Evolutionary conservation across 2,888 invertebrate genomes (phyloP).

Genomic region (Erebia aethiops): DNA sequence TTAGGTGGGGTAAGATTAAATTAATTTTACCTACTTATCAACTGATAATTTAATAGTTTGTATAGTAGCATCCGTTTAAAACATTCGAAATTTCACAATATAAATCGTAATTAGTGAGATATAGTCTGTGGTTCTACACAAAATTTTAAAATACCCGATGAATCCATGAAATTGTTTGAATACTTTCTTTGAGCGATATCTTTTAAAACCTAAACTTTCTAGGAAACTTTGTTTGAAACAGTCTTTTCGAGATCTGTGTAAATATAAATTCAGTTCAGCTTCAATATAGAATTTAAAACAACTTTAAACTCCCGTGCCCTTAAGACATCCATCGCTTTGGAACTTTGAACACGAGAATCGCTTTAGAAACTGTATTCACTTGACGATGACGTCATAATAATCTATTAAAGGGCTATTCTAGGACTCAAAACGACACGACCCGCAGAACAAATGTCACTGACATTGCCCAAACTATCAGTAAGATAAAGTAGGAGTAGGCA

Average conservation of each 20-base stretch:
- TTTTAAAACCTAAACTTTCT: constrained; percentile 1
- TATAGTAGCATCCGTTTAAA: no score
- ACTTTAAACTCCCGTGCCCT: constrained; percentile 13
- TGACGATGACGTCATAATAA: no score
- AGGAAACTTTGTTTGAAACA: not conserved
- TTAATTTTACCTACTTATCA: no score
- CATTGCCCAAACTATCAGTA: no score
- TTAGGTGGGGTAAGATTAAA: no score
- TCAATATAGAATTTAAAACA: constrained; percentile 12
- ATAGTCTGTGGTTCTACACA: not conserved
- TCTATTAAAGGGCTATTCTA: no score
- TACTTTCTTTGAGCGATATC: not conserved
- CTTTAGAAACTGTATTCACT: not conserved
- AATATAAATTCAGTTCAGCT: constrained; percentile 12
- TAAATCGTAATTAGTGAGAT: no score
- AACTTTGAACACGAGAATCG: constrained; percentile 14
- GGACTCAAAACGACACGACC: no score
- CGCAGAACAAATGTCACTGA: no score
- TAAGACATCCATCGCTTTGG: constrained; percentile 12
- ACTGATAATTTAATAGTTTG: no score
- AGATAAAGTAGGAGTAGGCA: no score
- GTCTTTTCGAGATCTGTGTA: not conserved
- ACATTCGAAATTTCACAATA: no score
- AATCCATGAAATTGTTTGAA: not conserved
- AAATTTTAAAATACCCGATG: not conserved